Conservation (phyloP, 2,113 vertebrate species). For the Pica pica region DNA sequence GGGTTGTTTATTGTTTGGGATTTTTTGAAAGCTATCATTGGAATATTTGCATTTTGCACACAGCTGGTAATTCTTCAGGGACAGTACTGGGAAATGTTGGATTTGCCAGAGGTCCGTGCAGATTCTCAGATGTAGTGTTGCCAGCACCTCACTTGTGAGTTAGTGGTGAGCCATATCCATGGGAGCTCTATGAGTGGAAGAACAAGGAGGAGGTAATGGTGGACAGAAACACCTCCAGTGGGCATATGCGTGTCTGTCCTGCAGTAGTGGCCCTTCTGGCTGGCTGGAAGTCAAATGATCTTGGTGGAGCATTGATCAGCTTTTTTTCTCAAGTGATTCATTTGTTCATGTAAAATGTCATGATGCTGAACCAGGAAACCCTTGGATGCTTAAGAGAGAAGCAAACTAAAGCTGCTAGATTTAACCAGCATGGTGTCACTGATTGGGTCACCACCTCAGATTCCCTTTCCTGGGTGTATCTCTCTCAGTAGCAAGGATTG, state of each 20-base stretch:
- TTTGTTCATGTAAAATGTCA: neutral
- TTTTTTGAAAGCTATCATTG: constrained; percentile 40
- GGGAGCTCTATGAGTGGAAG: constrained; percentile 42
- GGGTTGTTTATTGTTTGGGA: neutral
- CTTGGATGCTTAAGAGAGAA: neutral
- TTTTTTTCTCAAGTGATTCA: neutral
- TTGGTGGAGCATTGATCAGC: neutral
- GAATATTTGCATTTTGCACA: constrained; percentile 76
- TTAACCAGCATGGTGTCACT: constrained; percentile 4
- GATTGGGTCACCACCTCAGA: neutral
- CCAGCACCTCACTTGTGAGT: constrained; percentile 50
- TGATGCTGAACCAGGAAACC: constrained; percentile 12
- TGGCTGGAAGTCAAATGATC: neutral
- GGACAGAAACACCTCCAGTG: neutral
- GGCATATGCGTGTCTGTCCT: neutral
- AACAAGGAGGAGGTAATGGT: neutral
- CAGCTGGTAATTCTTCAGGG: constrained; percentile 63
- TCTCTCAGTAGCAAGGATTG: neutral
- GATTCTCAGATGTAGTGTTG: constrained; percentile 18
- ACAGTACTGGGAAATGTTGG: constrained; percentile 53
- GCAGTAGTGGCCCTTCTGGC: neutral
- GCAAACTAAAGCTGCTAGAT: constrained; percentile 28
- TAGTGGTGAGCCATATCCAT: constrained; percentile 25
- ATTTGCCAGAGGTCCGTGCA: constrained; percentile 22
- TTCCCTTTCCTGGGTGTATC: constrained; percentile 16